Evolutionary conservation across 2,113 vertebrate genomes (phyloP).

Genomic region (Bambusicola thoracicus): DNA sequence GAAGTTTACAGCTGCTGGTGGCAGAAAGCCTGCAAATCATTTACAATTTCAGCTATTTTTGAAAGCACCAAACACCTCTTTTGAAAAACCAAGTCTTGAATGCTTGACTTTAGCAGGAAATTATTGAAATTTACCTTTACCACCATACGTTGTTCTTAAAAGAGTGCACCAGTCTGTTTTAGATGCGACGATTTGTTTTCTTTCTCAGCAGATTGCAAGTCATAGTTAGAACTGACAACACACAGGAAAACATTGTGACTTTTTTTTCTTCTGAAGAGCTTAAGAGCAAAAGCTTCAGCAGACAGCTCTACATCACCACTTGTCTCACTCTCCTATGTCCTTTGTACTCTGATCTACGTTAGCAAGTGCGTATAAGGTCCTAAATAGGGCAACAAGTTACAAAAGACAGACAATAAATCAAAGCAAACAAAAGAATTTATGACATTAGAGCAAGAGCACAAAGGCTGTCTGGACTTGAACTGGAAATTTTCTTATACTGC

Average conservation of each 20-base stretch:
- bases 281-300: not conserved
- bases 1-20: not conserved
- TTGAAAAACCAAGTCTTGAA: not conserved
- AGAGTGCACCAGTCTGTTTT: not conserved
- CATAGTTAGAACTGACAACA: not conserved
- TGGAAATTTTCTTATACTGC: not conserved
- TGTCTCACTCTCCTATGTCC: not conserved
- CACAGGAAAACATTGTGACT: rapidly evolving
- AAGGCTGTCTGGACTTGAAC: not conserved
- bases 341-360: not conserved
- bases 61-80: not conserved
- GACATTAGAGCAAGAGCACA: not conserved
- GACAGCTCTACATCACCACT: not conserved
- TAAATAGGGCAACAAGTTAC: not conserved
- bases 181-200: not conserved
- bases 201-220: not conserved
- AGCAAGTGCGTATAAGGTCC: not conserved
- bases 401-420: not conserved
- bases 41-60: not conserved
- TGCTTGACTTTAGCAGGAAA: not conserved
- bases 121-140: not conserved
- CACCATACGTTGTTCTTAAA: not conserved
- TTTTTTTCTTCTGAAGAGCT: not conserved
- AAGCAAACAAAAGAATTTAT: not conserved
- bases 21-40: not conserved